These are phyloP conservation scores for Euthynnus affinis DNA, from an alignment of 2,797 vertebrate genomes.

Conservation along the genomic window DNA sequence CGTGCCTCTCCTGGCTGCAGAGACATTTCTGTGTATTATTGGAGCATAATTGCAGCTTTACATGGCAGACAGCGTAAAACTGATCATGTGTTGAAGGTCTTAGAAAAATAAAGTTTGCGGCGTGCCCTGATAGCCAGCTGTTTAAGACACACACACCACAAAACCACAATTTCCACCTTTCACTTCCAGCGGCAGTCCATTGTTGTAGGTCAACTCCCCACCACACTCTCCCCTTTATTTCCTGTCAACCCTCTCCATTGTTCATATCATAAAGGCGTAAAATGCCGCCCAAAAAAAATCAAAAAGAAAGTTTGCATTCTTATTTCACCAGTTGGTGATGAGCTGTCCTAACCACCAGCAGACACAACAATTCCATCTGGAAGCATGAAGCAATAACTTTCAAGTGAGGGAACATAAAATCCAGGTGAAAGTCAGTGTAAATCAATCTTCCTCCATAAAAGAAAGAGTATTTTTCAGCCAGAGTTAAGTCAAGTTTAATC, in stretches of 20 bases:
- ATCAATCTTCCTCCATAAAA: neutral
- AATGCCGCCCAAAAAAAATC: too few relatives aligned
- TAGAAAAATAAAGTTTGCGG: too few relatives aligned
- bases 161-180: too few relatives aligned
- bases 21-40: too few relatives aligned
- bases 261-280: too few relatives aligned
- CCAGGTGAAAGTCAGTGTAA: neutral
- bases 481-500: neutral
- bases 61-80: neutral
- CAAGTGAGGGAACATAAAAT: neutral
- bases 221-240: too few relatives aligned
- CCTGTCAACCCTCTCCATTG: too few relatives aligned
- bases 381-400: neutral
- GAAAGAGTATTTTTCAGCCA: neutral
- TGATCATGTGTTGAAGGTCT: slow-evolving; percentile 26
- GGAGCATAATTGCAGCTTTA: neutral
- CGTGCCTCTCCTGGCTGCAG: too few relatives aligned
- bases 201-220: too few relatives aligned
- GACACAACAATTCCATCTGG: neutral
- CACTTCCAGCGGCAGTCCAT: too few relatives aligned
- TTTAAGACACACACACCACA: too few relatives aligned
- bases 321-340: neutral
- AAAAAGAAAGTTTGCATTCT: neutral
- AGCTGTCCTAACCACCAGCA: slow-evolving; percentile 6
- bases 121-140: too few relatives aligned